Evolutionary conservation across 2,888 invertebrate genomes (phyloP), one percentile per base, ranked within the genome.

Genomic region (Rhorus exstirpatorius): DNA sequence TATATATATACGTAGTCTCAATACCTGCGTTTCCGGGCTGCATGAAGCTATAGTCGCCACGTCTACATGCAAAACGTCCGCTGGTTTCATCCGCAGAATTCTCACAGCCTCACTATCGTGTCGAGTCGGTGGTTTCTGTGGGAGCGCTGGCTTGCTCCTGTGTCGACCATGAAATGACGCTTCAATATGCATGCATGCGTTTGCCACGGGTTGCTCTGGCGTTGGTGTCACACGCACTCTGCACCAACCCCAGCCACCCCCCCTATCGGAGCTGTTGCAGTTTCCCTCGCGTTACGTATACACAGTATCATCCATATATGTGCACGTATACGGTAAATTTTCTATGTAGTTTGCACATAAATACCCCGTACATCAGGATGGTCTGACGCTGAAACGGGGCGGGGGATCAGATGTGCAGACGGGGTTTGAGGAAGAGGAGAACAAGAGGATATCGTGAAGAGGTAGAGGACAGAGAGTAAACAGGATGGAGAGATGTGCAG

Each of bases 161-260:
- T 84, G 86, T 85, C 87, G 88, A 87, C 88, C 88, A 87, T 89
- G 88, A 91, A 91, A 91, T 89, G 91, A 90, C 87, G 89, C 86
- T 89, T 88, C 89, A 87, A 89, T 90, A 90, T 91, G 88, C 89
- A 89, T 87, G 88, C 86, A 85, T 86, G 83, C 86, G 84, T 86
- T 86, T 83, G 81, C 86, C 86, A 78, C 83, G 80, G 84, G 17
- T 83, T 80, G 84, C 87, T 10, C 3, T 46, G 35, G 10, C 12
- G n/a, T 67, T 10, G 26, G 0, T 31, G 0, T 49, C 19, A 17
- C 44, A 17, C 14, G 49, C 24, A n/a, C 17, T n/a, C 3, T 12
- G 6, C 12, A 1, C 3, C 60, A 1, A n/a, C 26, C 8, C 6
- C 14, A 35, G 35, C 19, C 51, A 26, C 10, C 68, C 68, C 61